A percentile compares a stretch with the other conserved stretches of the same genome.
These are phyloP conservation scores for Otolemur garnettii DNA, from an alignment of 2,113 vertebrate genomes.

Conservation along the genomic window DNA sequence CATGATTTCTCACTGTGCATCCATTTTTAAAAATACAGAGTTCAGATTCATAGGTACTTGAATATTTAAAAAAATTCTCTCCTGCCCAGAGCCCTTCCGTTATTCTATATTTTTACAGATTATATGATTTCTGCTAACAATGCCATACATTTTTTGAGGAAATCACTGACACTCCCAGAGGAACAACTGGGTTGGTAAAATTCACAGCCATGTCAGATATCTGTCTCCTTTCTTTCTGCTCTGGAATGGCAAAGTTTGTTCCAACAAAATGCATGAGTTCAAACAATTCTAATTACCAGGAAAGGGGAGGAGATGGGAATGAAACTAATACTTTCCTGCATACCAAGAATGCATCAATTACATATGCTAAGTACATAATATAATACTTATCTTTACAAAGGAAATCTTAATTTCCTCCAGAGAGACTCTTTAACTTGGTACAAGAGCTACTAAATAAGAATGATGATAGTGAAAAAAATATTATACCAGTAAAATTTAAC, in stretches of 20 bases:
- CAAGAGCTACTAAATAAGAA: conserved; percentile 28
- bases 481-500: conserved; percentile 21
- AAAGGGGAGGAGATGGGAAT: neutral
- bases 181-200: conserved; percentile 37
- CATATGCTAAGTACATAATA: neutral
- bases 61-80: conserved; percentile 31
- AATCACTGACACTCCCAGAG: conserved; percentile 11
- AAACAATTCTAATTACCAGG: conserved; percentile 52
- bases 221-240: conserved; percentile 35
- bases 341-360: neutral
- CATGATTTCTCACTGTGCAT: conserved; percentile 6
- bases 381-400: conserved; percentile 62
- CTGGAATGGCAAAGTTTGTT: conserved; percentile 37
- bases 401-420: conserved; percentile 52
- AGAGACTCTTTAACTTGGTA: conserved; percentile 48
- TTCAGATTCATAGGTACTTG: conserved; percentile 54
- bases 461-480: conserved; percentile 37
- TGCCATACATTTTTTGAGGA: conserved; percentile 16
- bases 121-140: conserved; percentile 31
- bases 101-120: conserved; percentile 18
- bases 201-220: neutral
- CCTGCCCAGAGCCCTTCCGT: neutral
- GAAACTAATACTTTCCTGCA: conserved; percentile 4
- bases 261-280: conserved; percentile 25
- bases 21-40: conserved; percentile 25